Evolutionary conservation across 2,113 vertebrate species (phyloP), one percentile per base, ranked within the genome.

Genomic region (Blennius ocellaris): DNA sequence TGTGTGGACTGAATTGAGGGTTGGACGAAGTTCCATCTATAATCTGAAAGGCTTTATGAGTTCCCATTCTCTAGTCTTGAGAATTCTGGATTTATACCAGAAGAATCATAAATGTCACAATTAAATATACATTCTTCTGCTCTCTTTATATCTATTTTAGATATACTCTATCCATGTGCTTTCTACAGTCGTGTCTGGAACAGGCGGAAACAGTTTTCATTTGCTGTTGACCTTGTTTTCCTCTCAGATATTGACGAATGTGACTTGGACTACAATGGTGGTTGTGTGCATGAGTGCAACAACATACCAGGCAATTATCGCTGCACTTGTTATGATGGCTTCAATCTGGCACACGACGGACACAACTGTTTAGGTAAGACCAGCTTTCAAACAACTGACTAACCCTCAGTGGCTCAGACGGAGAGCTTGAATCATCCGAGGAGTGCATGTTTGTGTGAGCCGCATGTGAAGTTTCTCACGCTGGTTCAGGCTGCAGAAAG

Each of bases 271-370:
- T 94, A 96, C 91, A 98, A 97, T 38, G 97, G 97, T 53, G 98
- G 97, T 89, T 99, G 97, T 53, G 98, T 99, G 69, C 98, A 99
- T 0, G 97, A 99, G 85, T 99, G 97, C 88, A 95, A 95, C 92
- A 99, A 99, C 88, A 97, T 99, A 78, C 97, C 96, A 11, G 98
- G 98, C 45, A 99, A 99, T 92, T 99, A 99, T 77, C 96, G 96
- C 86, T 99, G 97, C 80, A 95, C 95, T 86, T 99, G 98, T 90
- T 96, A 96, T 2, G 97, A 99, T 69, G 98, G 98, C 50, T 99
- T 99, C 89, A 94, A 95, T 93, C 89, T 99, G 93, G 97, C 96
- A 56, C 95, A 98, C 1, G 97, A 99, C 36, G 98, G 98, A 77
- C 97, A 98, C 87, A 98, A 99, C 89, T 99, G 98, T 90, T 92